Evolutionary conservation across 2,113 vertebrate species (phyloP).

Genomic region (Oreotrochilus melanogaster): DNA sequence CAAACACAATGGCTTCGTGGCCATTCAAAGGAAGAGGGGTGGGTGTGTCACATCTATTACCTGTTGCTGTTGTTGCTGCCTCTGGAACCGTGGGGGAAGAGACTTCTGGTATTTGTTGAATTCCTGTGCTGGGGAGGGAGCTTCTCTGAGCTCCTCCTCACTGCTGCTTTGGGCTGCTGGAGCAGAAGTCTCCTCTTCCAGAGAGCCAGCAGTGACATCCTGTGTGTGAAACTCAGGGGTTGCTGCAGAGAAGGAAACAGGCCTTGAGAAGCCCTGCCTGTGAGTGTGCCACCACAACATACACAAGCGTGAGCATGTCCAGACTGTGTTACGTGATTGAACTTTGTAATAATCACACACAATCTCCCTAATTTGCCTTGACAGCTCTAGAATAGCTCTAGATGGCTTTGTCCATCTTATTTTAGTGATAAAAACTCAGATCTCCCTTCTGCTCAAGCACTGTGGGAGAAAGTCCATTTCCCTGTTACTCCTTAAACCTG

Average conservation of each 20-base stretch:
- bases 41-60: slow-evolving; percentile 67
- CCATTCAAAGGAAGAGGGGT: background rate
- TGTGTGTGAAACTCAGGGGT: slow-evolving; percentile 75
- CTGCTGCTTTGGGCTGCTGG: slow-evolving; percentile 73
- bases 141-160: slow-evolving; percentile 86
- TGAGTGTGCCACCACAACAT: background rate
- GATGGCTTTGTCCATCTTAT: background rate
- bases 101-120: slow-evolving; percentile 89
- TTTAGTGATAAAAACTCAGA: background rate
- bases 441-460: background rate
- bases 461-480: background rate
- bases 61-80: slow-evolving; percentile 80
- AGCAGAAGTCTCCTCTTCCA: slow-evolving; percentile 77
- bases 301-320: background rate
- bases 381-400: background rate
- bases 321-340: accelerated
- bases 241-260: slow-evolving; percentile 35
- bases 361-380: background rate
- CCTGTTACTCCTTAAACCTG: background rate
- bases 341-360: background rate
- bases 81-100: slow-evolving; percentile 92
- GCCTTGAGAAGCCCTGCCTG: background rate
- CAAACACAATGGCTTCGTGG: background rate
- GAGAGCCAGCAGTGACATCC: slow-evolving; percentile 66
- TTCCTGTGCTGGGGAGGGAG: slow-evolving; percentile 86